These are phyloP conservation scores for Panagrolaimus sp. DNA, from an alignment of 1,140 invertebrate genomes.

Conservation along the genomic window DNA sequence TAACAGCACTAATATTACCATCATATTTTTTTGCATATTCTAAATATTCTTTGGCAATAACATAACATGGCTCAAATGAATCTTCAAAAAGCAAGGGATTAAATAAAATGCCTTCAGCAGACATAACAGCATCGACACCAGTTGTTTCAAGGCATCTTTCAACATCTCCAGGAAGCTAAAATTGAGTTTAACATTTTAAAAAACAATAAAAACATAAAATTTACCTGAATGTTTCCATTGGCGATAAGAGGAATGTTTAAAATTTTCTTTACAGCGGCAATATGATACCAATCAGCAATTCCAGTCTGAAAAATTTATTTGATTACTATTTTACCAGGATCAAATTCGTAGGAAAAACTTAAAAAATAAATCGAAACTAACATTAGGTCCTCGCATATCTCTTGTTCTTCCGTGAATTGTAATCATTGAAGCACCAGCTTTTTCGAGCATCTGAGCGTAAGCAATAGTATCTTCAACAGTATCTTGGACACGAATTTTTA, in stretches of 20 bases:
- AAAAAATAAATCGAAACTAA: too few relatives aligned
- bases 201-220: slow-evolving; percentile 7
- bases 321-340: too few relatives aligned
- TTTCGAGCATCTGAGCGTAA: slow-evolving; percentile 88
- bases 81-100: slow-evolving; percentile 80
- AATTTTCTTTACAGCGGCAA: slow-evolving; percentile 79
- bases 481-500: slow-evolving; percentile 87
- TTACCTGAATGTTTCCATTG: slow-evolving; percentile 91
- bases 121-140: slow-evolving; percentile 73
- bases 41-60: slow-evolving; percentile 82
- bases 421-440: slow-evolving; percentile 78
- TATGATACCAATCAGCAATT: slow-evolving; percentile 85
- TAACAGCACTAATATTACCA: slow-evolving; percentile 78
- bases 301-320: slow-evolving; percentile 68
- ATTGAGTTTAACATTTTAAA: background rate
- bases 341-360: too few relatives aligned
- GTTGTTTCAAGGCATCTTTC: slow-evolving; percentile 77
- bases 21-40: slow-evolving; percentile 76
- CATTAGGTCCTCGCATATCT: slow-evolving; percentile 84
- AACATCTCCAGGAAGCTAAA: slow-evolving; percentile 71
- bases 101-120: slow-evolving; percentile 81
- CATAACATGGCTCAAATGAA: slow-evolving; percentile 67
- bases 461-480: slow-evolving; percentile 78
- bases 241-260: slow-evolving; percentile 88
- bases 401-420: slow-evolving; percentile 91